A percentile compares a stretch with the other conserved stretches of the same genome.
Evolutionary conservation across 2,113 vertebrate species (phyloP).

Genomic region (Phylloscopus trochiloides): DNA sequence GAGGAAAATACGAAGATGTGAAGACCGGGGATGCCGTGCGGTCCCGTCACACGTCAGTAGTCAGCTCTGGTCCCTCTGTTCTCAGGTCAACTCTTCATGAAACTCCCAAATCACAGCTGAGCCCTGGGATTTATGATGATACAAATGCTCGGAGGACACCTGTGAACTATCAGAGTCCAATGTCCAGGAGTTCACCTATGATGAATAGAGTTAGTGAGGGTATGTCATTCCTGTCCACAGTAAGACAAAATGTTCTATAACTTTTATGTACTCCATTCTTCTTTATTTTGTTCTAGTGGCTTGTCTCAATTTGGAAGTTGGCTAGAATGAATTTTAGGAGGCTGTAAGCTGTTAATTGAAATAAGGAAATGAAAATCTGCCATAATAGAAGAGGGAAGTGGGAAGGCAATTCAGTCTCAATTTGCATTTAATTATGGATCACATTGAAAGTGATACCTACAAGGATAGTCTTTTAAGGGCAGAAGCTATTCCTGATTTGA

Average conservation of each 20-base stretch:
- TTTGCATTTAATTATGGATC: not conserved
- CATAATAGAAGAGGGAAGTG: not conserved
- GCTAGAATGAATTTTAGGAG: not conserved
- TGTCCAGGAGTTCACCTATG: constrained; percentile 93
- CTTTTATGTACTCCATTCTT: not conserved
- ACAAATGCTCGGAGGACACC: constrained; percentile 89
- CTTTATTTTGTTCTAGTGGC: not conserved
- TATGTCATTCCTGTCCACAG: constrained; percentile 38
- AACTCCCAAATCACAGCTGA: constrained; percentile 89
- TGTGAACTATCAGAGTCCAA: constrained; percentile 86
- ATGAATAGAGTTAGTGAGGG: constrained; percentile 86
- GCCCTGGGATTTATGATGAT: constrained; percentile 96
- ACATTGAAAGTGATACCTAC: not conserved
- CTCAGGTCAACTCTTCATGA: constrained; percentile 95
- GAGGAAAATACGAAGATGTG: constrained; percentile 89
- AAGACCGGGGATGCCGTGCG: constrained; percentile 83
- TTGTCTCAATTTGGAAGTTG: not conserved
- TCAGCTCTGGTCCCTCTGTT: constrained; percentile 92
- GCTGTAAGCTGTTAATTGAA: not conserved
- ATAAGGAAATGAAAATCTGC: not conserved
- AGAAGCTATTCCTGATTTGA: not conserved
- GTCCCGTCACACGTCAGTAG: constrained; percentile 89
- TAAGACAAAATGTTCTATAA: not conserved
- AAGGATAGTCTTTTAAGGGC: not conserved
- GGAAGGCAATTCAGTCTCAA: not conserved